Evolutionary conservation across 92 coral and sea anemone genomes (phyloP).

Genomic region (Diadumene lineata): DNA sequence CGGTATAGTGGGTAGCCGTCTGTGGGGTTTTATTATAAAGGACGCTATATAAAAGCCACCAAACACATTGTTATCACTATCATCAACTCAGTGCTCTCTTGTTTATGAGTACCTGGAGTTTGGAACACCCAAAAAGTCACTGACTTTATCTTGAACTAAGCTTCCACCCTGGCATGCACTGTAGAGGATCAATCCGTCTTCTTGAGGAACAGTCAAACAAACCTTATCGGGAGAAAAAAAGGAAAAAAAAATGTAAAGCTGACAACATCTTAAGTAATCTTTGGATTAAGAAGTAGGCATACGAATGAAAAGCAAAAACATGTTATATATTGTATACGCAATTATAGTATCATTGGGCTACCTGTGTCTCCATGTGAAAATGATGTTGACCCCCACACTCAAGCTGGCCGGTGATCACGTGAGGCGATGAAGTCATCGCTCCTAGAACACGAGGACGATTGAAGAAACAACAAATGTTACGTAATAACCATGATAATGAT

Average conservation of each 20-base stretch:
- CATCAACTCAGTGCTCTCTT: background rate
- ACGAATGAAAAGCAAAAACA: background rate
- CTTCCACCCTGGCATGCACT: constrained; percentile 45
- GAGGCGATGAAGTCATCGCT: constrained; percentile 48
- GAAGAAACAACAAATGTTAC: background rate
- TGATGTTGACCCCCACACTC: constrained; percentile 38
- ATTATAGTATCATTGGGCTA: background rate
- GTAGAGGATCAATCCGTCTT: constrained; percentile 52
- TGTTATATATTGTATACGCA: background rate
- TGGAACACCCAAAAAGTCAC: constrained; percentile 38
- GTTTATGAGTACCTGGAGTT: constrained; percentile 28
- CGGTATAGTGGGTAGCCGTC: too few species aligned
- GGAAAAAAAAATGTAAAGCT: too few species aligned
- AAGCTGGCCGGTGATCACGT: constrained; percentile 53
- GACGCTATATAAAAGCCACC: background rate
- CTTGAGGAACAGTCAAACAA: constrained; percentile 46
- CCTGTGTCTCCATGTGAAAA: background rate
- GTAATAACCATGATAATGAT: background rate
- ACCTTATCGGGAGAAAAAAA: too few species aligned
- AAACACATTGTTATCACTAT: background rate
- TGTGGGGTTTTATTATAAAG: too few species aligned
- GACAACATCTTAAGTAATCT: too few species aligned
- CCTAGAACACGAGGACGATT: constrained; percentile 4
- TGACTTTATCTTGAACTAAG: constrained; percentile 31
- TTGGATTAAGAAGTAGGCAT: too few species aligned